Evolutionary conservation across 2,888 invertebrate species (phyloP), one percentile per base, ranked within the genome.

Genomic region (Nomada flava): DNA sequence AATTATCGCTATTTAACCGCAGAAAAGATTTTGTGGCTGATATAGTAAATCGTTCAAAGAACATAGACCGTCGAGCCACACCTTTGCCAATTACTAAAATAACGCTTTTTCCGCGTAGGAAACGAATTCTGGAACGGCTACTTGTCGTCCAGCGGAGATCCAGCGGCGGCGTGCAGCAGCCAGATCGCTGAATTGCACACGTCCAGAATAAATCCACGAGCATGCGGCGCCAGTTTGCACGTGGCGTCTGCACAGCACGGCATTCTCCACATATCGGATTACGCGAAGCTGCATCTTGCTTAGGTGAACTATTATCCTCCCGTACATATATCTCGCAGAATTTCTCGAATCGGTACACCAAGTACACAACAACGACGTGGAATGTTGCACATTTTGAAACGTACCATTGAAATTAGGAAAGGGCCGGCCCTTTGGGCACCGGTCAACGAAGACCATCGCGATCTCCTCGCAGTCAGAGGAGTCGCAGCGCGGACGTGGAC

Each of bases 71-170:
- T 36, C 36, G 1, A 36, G 9, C 7, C 36, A 36, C 36, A 36
- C 36, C 36, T 0, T 2, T 18, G 18, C 18, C n/a, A 20, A 18
- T 44, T 0, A 44, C 2, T 36, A 47, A 29, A 29, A 10, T 36
- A 0, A 59, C 15, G 18, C 11, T n/a, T 20, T 42, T 18, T 7
- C n/a, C 2, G 11, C 20, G 7, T 63, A 92, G 97, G 96, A 62
- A 97, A 97, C 88, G 97, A 97, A 90, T 97, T 96, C 91, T 97
- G 97, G 97, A 88, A 92, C 3, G 95, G 95, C 23, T 95, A 94
- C 72, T 89, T 96, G 3, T 91, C 93, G 0, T 91, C 94, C 0
- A 95, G 96, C 0, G 96, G 96, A 1, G 96, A 96, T 89, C 95
- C 96, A 0, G 96, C 96, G 0, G 95, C 96, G 0, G 96, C 96